These are phyloP conservation scores for Columba janthina DNA, from an alignment of 2,113 vertebrate species.

Conservation along the genomic window DNA sequence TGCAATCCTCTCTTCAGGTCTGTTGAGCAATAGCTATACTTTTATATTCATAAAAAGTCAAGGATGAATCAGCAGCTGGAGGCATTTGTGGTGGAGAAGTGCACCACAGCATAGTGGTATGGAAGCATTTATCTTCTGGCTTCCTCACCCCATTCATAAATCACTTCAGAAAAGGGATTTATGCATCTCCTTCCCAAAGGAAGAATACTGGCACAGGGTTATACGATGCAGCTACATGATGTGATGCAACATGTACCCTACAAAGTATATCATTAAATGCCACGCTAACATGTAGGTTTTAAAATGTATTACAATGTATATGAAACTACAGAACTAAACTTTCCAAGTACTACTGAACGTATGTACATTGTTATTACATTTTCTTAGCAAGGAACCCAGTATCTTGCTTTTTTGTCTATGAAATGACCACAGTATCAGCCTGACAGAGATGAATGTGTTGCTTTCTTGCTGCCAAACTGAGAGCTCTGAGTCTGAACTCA, in stretches of 20 bases:
- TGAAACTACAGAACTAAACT: background rate
- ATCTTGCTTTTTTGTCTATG: background rate
- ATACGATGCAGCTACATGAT: no score
- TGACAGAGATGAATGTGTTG: constrained; percentile 60
- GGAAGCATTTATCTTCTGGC: background rate
- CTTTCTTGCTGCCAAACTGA: constrained; percentile 58
- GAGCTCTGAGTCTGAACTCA: constrained; percentile 28
- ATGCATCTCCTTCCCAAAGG: background rate
- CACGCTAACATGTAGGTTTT: no score
- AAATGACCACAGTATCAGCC: background rate
- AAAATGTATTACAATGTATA: background rate
- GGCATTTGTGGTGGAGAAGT: background rate
- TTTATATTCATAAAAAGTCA: background rate
- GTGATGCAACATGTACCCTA: background rate
- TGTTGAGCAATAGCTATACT: background rate
- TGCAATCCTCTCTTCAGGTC: background rate
- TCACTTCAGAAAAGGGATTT: background rate
- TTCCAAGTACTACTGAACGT: background rate
- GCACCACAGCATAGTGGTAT: background rate
- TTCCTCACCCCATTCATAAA: background rate
- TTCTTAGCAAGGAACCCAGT: background rate
- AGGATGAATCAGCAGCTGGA: background rate
- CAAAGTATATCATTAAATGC: background rate
- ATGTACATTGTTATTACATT: background rate
- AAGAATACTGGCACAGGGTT: background rate